Evolutionary conservation across 2,797 vertebrate species (phyloP).

Genomic region (Cynopterus sphinx): DNA sequence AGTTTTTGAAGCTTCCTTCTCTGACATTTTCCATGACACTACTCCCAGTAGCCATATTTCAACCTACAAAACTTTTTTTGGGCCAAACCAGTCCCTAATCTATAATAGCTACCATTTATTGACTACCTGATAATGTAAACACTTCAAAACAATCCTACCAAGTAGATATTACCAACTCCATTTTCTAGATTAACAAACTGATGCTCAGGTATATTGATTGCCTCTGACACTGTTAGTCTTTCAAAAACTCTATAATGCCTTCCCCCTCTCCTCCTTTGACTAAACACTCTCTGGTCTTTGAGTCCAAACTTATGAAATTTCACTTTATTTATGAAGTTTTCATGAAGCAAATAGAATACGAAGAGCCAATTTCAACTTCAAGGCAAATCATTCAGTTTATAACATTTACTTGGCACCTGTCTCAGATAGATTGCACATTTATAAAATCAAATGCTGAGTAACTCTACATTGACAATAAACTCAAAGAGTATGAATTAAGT

Average conservation of each 20-base stretch:
- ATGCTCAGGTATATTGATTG: not conserved
- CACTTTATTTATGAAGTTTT: slow-evolving; percentile 45
- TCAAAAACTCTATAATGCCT: not conserved
- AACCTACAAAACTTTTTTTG: not conserved
- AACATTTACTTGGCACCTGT: not conserved
- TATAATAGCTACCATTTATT: not conserved
- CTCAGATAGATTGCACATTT: not conserved
- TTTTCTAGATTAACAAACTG: slow-evolving; percentile 33
- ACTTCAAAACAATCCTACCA: slow-evolving; percentile 9
- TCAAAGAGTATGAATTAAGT: slow-evolving; percentile 51
- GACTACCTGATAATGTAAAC: not conserved
- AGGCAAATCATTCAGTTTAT: not conserved
- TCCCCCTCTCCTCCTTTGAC: not conserved
- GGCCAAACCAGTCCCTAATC: not conserved
- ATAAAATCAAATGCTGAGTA: slow-evolving; percentile 12
- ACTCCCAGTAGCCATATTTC: not conserved
- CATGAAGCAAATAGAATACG: slow-evolving; percentile 9
- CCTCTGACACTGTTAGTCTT: not conserved
- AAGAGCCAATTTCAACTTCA: slow-evolving; percentile 24
- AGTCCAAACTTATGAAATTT: slow-evolving; percentile 33
- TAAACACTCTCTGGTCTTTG: slow-evolving; percentile 22
- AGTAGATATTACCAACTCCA: not conserved
- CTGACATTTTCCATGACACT: not conserved
- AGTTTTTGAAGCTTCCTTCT: not conserved
- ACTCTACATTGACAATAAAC: slow-evolving; percentile 48